phyloP scores from a whole-genome alignment of 2,888 invertebrate species.

The Papilio demoleus region DNA sequence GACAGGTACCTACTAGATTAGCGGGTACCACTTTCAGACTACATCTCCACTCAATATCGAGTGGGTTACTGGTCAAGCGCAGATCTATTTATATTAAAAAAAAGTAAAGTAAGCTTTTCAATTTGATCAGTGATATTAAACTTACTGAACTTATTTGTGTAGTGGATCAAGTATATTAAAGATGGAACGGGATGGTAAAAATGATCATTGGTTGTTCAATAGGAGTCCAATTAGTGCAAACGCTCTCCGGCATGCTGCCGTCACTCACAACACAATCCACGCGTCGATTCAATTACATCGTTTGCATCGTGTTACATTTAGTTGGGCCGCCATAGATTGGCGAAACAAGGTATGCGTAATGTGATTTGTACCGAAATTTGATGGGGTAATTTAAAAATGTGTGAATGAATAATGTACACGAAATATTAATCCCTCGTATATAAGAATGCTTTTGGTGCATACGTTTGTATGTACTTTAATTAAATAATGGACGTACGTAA shows the following conservation, averaged over 20 bases:
- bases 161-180: no score
- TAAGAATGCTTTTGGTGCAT: background rate
- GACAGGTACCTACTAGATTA: no score
- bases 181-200: background rate
- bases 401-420: background rate
- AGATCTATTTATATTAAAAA: no score
- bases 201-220: constrained; percentile 9
- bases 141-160: no score
- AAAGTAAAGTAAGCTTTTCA: no score
- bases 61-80: no score
- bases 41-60: no score
- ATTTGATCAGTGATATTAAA: no score
- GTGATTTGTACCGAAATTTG: background rate
- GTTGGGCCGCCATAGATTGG: background rate
- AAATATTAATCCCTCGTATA: background rate
- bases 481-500: no score
- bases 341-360: constrained; percentile 1
- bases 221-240: constrained; percentile 2
- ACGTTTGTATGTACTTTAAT: no score
- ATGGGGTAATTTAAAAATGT: background rate
- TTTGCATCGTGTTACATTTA: constrained; percentile 20
- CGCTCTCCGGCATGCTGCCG: background rate
- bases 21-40: no score
- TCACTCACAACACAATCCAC: constrained; percentile 10
- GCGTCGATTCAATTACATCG: constrained; percentile 15